These are phyloP conservation scores for Spialia ferax DNA, from an alignment of 2,888 invertebrate species.

Conservation along the genomic window DNA sequence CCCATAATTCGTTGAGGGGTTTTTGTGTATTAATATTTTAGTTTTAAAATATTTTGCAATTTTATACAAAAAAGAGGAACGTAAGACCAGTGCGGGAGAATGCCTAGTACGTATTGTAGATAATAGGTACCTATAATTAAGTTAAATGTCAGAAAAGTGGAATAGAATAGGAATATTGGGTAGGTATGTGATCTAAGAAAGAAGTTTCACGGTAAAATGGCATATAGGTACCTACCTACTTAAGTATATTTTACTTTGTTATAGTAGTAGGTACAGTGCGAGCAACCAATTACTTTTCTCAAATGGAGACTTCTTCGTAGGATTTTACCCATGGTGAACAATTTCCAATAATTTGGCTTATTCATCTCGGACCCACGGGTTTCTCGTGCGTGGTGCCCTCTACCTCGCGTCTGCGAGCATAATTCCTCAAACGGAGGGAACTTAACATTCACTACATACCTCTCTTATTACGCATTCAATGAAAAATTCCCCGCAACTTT, in stretches of 20 bases:
- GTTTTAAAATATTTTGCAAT: not conserved
- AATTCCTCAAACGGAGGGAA: constrained; percentile 48
- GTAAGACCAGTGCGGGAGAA: no score
- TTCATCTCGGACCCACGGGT: not conserved
- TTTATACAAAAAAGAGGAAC: not conserved
- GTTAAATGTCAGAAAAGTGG: no score
- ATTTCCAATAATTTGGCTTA: not conserved
- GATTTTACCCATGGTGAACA: not conserved
- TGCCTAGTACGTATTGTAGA: no score
- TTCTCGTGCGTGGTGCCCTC: not conserved
- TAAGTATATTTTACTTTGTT: no score
- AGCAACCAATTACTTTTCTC: not conserved
- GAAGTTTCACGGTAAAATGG: no score
- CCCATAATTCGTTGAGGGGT: not conserved
- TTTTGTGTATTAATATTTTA: not conserved
- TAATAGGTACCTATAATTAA: no score
- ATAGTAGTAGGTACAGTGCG: not conserved
- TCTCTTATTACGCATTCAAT: constrained; percentile 64
- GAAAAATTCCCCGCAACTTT: constrained; percentile 54
- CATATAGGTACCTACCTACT: no score
- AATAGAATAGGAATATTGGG: no score
- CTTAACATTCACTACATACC: constrained; percentile 68
- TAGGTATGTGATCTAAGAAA: no score
- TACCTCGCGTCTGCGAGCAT: not conserved
- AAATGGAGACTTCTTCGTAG: not conserved